These are phyloP conservation scores for Drosophila subsilvestris DNA, from an alignment of 2,888 invertebrate species.

Conservation along the genomic window DNA sequence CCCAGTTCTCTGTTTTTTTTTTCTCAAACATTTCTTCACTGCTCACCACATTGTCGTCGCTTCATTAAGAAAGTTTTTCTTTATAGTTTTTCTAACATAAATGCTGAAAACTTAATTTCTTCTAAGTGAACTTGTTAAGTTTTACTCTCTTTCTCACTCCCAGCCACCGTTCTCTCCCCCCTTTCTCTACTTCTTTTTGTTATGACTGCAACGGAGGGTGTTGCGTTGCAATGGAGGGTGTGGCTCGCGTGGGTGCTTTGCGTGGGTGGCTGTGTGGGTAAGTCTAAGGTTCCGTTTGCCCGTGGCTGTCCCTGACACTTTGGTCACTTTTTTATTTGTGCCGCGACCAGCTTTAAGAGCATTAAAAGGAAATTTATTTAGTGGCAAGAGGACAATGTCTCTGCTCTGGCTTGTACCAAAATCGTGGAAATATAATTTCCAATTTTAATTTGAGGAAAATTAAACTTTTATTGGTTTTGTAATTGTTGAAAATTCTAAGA, in stretches of 20 bases:
- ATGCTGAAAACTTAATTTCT: slow-evolving; percentile 78
- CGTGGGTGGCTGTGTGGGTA: background rate
- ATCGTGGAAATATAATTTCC: background rate
- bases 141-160: slow-evolving; percentile 47
- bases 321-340: slow-evolving; percentile 28
- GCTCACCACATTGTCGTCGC: slow-evolving; percentile 74
- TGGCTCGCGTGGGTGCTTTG: background rate
- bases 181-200: slow-evolving; percentile 54
- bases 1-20: slow-evolving; percentile 28
- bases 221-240: background rate
- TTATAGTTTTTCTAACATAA: slow-evolving; percentile 77
- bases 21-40: slow-evolving; percentile 53
- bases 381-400: background rate
- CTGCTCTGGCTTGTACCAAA: slow-evolving; percentile 9
- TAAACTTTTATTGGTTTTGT: background rate
- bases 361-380: slow-evolving; percentile 53
- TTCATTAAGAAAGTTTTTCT: slow-evolving; percentile 77
- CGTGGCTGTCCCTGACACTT: slow-evolving; percentile 70
- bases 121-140: slow-evolving; percentile 79
- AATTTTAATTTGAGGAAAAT: background rate
- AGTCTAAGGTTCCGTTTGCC: slow-evolving; percentile 22
- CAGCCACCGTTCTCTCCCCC: slow-evolving; percentile 35
- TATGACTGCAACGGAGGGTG: slow-evolving; percentile 43
- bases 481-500: too few species aligned
- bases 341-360: slow-evolving; percentile 52